phyloP scores from a whole-genome alignment of 2,113 vertebrate genomes.

The Heptranchias perlo region DNA sequence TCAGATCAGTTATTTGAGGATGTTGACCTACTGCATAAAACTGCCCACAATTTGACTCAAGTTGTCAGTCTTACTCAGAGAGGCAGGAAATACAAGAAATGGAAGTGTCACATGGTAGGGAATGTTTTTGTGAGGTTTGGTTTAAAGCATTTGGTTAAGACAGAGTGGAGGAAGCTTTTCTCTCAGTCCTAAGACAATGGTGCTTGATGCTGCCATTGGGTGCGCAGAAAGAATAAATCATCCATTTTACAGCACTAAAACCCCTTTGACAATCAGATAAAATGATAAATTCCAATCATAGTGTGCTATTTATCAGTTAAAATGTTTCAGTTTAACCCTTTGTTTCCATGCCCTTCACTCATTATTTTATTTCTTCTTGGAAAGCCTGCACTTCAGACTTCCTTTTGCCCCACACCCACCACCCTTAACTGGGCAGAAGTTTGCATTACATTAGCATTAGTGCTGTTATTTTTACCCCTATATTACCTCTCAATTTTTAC shows the following conservation, averaged over 20 bases:
- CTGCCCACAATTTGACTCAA: not conserved
- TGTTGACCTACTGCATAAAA: not conserved
- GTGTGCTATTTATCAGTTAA: not conserved
- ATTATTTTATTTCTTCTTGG: not conserved
- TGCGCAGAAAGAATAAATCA: not conserved
- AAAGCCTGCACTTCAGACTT: not conserved
- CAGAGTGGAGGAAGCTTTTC: not conserved
- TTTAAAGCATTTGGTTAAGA: not conserved
- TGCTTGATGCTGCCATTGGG: not conserved
- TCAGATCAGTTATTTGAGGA: not conserved
- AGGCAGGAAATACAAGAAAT: not conserved
- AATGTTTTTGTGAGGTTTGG: not conserved
- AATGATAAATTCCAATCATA: not conserved
- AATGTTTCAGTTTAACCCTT: not conserved
- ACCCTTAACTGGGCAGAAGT: too few relatives aligned
- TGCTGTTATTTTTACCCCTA: not conserved
- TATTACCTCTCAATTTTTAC: not conserved
- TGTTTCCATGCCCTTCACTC: not conserved
- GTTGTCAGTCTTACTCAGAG: not conserved
- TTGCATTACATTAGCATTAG: not conserved
- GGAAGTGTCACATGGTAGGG: not conserved
- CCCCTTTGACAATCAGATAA: not conserved
- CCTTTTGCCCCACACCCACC: not conserved
- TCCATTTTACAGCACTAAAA: not conserved
- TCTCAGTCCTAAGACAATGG: not conserved